Evolutionary conservation across 2,888 invertebrate species (phyloP).

Genomic region (Saturnia japonica): DNA sequence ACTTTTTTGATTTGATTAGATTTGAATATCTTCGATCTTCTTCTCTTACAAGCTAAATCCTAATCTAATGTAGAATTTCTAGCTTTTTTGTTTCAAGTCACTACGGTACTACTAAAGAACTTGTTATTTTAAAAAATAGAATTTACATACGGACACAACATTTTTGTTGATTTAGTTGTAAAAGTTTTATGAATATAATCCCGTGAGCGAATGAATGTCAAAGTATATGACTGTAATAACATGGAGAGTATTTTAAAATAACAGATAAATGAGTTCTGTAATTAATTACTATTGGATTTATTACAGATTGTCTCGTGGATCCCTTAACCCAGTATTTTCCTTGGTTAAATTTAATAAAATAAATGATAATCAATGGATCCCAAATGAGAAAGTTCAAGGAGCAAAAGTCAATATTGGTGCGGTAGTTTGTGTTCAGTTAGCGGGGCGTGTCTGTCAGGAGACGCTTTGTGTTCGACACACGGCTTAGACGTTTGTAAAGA

Average conservation of each 20-base stretch:
- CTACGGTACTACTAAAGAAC: no score
- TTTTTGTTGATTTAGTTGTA: not conserved
- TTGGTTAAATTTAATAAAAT: constrained; percentile 1
- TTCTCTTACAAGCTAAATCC: no score
- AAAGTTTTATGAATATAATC: no score
- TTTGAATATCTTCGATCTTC: no score
- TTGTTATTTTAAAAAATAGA: no score
- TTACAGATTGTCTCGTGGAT: not conserved
- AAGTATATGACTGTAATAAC: not conserved
- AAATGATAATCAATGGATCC: constrained; percentile 59
- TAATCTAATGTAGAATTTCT: no score
- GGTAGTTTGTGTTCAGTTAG: constrained; percentile 69
- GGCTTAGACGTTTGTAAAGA: constrained; percentile 19
- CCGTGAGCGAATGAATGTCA: not conserved
- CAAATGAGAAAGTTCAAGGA: constrained; percentile 62
- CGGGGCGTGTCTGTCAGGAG: constrained; percentile 62
- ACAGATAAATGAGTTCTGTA: not conserved
- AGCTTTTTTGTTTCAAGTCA: no score
- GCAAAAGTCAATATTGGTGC: constrained; percentile 71
- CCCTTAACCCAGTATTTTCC: not conserved
- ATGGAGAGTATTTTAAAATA: not conserved
- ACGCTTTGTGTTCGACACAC: constrained; percentile 40
- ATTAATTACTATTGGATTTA: not conserved
- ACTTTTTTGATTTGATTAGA: no score
- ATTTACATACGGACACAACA: no score